Evolutionary conservation across 2,113 vertebrate genomes (phyloP), one percentile per base, ranked within the genome.

Genomic region (Acinonyx jubatus): DNA sequence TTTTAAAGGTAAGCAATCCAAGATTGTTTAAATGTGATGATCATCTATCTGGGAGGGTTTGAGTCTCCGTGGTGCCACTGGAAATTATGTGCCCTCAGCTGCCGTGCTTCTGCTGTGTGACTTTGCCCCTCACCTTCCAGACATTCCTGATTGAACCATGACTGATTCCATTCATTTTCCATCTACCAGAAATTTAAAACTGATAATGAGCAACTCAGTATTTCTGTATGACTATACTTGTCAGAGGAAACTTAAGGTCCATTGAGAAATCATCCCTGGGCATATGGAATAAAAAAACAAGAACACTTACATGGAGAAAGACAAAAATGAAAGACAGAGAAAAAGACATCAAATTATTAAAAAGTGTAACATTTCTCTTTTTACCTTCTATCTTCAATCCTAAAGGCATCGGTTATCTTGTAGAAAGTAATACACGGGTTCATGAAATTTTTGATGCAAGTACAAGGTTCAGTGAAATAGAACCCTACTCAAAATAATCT

Each of bases 21-120:
- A 73, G 1, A 41, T 12, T 66, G 61, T 52, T 89, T 50, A 25
- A 61, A 3, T 12, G 18, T 25, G 9, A 27, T 69, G 2, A 41
- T n/a, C 16, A 9, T 45, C 1, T 81, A 9, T 45, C 1, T 81
- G 12, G 15, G 3, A 38, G 2, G 27, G 41, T 73, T n/a, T n/a
- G 4, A 45, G 5, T 73, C 3, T 48, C 1, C 2, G 29, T 41
- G 6, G 7, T 15, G 45, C 1, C 5, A 13, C 7, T 14, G 4
- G 21, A 15, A 71, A 66, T 23, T 69, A 13, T 16, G 4, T n/a
- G 4, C 7, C 15, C 4, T 81, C 7, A 61, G 29, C 27, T 80
- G 36, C 1, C 36, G 15, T 52, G 33, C 38, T 83, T 61, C 23
- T 76, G 41, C 2, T 71, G 4, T 63, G 15, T 65, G 41, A 1